Evolutionary conservation across 1,140 invertebrate species (phyloP), one percentile per base, ranked within the genome.

Genomic region (Bombus pascuorum): DNA sequence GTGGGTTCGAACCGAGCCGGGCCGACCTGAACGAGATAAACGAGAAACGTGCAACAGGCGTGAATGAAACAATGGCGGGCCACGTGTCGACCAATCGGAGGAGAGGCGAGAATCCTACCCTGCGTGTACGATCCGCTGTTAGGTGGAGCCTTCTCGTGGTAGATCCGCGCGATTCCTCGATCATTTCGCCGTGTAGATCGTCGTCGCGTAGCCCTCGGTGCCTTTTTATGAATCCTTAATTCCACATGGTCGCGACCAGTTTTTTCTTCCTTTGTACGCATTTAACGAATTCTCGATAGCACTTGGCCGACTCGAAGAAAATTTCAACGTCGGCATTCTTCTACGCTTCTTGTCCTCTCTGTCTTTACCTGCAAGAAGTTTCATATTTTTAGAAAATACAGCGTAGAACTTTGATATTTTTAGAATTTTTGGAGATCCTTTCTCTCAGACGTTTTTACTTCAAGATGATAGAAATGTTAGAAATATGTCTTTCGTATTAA

Each of bases 21-120:
- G 68, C 84, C 59, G 88, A 75, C 79, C 76, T 74, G 87, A 68
- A 86, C 86, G 88, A 86, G 86, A 91, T 91, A 91, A 91, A 88
- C 39, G 87, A 91, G 90, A 90, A 91, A 91, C 88, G 86, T 91
- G 90, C 82, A 90, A 90, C 90, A 91, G 90, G 90, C 90, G 90
- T 89, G 90, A 91, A 91, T 91, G 90, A 91, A 91, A 91, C 90
- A 91, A 91, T 91, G 90, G 90, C 90, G 90, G 90, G 87, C 81
- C 88, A 91, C 75, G 87, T 91, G 88, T 88, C 86, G 90, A 90
- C 90, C 90, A 91, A 91, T 91, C 59, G 86, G 76, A 88, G 71
- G 39, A 84, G 81, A 91, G 89, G 47, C 75, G 44, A 87, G 81
- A 70, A 71, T 71, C 85, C 83, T 80, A 82, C 89, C 86, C 85